Conservation (phyloP, 1,140 invertebrate genomes). For the Melanaphis sacchari region DNA sequence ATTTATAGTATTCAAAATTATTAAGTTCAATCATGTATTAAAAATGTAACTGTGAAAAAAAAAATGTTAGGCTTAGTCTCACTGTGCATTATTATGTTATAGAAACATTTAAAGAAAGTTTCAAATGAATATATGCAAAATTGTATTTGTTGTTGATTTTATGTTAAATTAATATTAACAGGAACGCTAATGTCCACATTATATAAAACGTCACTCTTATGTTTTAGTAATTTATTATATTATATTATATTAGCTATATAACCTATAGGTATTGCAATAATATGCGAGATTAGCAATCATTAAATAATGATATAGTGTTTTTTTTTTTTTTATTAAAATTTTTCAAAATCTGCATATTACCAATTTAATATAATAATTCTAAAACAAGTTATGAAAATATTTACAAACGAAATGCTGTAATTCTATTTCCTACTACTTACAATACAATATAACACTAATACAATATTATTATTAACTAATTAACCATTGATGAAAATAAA, state of each 20-base stretch:
- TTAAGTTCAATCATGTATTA: not conserved
- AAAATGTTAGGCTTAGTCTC: not conserved
- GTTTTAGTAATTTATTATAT: no score
- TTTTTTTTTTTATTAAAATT: not conserved
- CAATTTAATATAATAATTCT: not conserved
- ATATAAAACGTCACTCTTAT: no score
- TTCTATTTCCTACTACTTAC: not conserved
- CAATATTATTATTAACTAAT: not conserved
- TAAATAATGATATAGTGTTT: not conserved
- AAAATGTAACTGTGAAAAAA: not conserved
- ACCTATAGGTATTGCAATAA: no score
- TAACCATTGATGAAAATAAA: not conserved
- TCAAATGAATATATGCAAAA: no score
- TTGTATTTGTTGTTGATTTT: no score
- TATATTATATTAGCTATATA: no score
- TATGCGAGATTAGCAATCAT: no score
- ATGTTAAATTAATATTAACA: no score
- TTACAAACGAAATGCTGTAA: not conserved
- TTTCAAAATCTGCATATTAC: not conserved
- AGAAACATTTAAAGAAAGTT: no score
- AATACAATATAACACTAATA: no score
- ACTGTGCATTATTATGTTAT: no score
- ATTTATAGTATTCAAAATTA: not conserved
- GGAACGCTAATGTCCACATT: no score
- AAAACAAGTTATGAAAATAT: not conserved